Conservation (phyloP, 1,140 invertebrate genomes). For the Agrilus planipennis region DNA sequence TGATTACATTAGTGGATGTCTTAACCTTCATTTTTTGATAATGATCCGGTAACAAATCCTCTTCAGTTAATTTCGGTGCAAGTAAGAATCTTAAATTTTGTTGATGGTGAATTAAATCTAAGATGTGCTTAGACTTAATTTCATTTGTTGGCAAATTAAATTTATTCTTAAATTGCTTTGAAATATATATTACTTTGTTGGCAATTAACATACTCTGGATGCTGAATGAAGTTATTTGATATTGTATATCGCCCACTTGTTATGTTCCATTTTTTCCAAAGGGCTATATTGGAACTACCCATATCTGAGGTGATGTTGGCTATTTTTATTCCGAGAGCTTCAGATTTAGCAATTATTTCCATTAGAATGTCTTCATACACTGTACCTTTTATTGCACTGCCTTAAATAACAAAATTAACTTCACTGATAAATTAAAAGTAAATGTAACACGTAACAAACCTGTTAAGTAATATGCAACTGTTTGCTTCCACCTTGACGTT, state of each 20-base stretch:
- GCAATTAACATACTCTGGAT: background rate
- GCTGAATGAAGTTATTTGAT: background rate
- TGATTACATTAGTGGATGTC: constrained; percentile 12
- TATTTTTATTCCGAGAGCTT: constrained; percentile 8
- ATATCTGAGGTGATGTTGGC: constrained; percentile 11
- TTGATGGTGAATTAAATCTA: constrained; percentile 1
- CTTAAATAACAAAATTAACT: no score
- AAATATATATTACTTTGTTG: background rate
- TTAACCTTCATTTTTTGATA: constrained; percentile 8
- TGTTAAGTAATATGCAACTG: constrained; percentile 14
- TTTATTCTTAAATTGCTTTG: background rate
- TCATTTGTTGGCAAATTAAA: constrained; percentile 1
- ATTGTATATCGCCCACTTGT: background rate
- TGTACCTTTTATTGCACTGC: constrained; percentile 6
- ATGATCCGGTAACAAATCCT: constrained; percentile 5
- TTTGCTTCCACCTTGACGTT: constrained; percentile 11
- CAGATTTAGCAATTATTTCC: constrained; percentile 10
- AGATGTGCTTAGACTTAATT: background rate
- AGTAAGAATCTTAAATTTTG: background rate
- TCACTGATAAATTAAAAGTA: no score
- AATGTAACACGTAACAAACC: no score
- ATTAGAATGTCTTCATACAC: constrained; percentile 9
- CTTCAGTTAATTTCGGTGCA: constrained; percentile 5
- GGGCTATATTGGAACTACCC: constrained; percentile 2
- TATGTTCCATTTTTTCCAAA: constrained; percentile 7